Evolutionary conservation across 1,140 invertebrate species (phyloP).

Genomic region (Chrysomallon squamiferum): DNA sequence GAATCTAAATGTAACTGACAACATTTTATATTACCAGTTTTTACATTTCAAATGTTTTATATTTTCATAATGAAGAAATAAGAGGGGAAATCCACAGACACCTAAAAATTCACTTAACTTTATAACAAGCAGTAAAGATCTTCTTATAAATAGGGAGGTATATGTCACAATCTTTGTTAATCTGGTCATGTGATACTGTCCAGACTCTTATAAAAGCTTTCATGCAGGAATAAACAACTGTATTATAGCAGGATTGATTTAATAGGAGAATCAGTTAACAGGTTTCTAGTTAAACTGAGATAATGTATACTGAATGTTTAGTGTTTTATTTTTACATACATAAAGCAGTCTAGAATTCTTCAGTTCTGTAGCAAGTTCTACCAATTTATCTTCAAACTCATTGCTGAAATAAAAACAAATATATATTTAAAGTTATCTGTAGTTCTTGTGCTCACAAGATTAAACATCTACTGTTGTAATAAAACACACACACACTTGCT

Average conservation of each 20-base stretch:
- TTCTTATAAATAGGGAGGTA: no score
- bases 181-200: no score
- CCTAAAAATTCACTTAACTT: no score
- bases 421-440: neutral
- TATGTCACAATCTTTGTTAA: no score
- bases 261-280: neutral
- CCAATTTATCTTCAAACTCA: constrained; percentile 34
- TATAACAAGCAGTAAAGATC: no score
- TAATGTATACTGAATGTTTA: neutral
- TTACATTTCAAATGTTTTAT: neutral
- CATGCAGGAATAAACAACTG: constrained; percentile 1
- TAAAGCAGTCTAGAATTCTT: constrained; percentile 27
- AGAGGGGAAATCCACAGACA: no score
- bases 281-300: no score
- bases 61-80: neutral
- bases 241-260: neutral
- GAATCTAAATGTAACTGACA: neutral
- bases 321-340: constrained; percentile 21
- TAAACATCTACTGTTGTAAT: neutral
- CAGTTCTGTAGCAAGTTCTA: constrained; percentile 22
- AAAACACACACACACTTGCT: neutral
- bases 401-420: constrained; percentile 20
- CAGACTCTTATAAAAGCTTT: constrained; percentile 4
- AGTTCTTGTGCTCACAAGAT: neutral
- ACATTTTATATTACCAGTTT: neutral